Base-by-base conservation (phyloP, 1,140 invertebrate genomes). In the Phenacoccus solenopsis region DNA sequence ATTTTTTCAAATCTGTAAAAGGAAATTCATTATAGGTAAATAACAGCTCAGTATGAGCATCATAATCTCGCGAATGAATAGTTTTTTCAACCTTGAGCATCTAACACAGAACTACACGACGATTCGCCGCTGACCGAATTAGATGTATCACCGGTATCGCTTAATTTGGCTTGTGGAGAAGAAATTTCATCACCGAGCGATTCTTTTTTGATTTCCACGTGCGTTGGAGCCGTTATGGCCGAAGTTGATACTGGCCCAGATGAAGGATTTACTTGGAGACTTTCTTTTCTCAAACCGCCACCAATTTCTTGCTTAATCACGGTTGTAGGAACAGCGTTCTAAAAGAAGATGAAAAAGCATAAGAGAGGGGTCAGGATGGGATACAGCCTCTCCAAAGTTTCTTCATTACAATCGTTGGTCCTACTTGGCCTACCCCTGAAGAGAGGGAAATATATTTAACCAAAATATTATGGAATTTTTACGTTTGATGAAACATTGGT, bases 1-100 rank as follows among this genome's bases (percentile, higher is more conserved):
- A 79, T 77, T 90, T 91, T 72, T 91, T 71, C 57, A 71, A 61
- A 56, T 72, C 70, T 64, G 13, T n/a, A n/a, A n/a, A n/a, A n/a
- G n/a, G n/a, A n/a, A n/a, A n/a, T n/a, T n/a, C n/a, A n/a, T n/a
- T n/a, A n/a, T n/a, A n/a, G n/a, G n/a, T n/a, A n/a, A n/a, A n/a
- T n/a, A n/a, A n/a, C n/a, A n/a, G n/a, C n/a, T n/a, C n/a, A n/a
- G n/a, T n/a, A 49, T 12, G 35, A 64, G 68, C 12, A 32, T 30
- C 30, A n/a, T n/a, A n/a, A n/a, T n/a, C n/a, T n/a, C n/a, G n/a
- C n/a, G n/a, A 38, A 38, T 38, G 32, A 38, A 10, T 38, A 38
- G 32, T 38, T n/a, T n/a, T 9, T 38, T n/a, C 56, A 9, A 59
- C 56, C 56, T 25, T 64, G 59, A 64, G 59, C 59, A 25, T 64